Evolutionary conservation across 2,888 invertebrate genomes (phyloP).

Genomic region (Helleia helle): DNA sequence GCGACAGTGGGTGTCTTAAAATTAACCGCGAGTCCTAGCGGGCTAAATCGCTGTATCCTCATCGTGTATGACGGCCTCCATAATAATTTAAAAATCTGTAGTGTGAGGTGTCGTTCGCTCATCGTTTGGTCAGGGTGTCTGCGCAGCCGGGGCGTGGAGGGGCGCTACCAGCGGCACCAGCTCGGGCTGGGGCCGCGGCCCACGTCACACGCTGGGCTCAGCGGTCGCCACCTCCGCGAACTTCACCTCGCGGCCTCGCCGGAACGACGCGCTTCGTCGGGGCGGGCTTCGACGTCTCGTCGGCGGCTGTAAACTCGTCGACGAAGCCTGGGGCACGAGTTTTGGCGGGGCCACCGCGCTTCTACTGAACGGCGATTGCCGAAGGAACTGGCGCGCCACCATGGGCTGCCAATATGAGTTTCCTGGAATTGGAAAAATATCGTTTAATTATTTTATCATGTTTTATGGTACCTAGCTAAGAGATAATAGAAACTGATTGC

Average conservation of each 20-base stretch:
- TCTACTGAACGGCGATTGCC: slow-evolving; percentile 77
- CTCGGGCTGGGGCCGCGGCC: slow-evolving; percentile 69
- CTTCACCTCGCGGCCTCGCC: slow-evolving; percentile 68
- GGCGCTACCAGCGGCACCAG: slow-evolving; percentile 69
- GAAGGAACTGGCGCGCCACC: slow-evolving; percentile 81
- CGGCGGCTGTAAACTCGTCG: slow-evolving; percentile 61
- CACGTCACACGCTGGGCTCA: slow-evolving; percentile 61
- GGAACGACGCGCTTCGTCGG: slow-evolving; percentile 58
- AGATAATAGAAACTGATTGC: no score
- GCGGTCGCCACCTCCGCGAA: slow-evolving; percentile 57
- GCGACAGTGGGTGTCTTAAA: no score
- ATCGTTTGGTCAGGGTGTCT: slow-evolving; percentile 42
- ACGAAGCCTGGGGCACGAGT: slow-evolving; percentile 54
- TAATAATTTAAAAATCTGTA: slow-evolving; percentile 54
- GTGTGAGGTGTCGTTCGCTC: slow-evolving; percentile 42
- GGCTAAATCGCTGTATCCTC: no score
- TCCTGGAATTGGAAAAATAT: slow-evolving; percentile 28
- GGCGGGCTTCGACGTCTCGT: slow-evolving; percentile 46
- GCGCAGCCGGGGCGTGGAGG: slow-evolving; percentile 25
- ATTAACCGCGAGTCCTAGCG: no score
- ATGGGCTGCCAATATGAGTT: slow-evolving; percentile 79
- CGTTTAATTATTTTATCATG: no score
- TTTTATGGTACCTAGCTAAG: no score
- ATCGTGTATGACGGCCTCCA: no score
- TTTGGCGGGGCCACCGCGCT: slow-evolving; percentile 38